A percentile compares a stretch with the other conserved stretches of the same genome.
Evolutionary conservation across 2,113 vertebrate genomes (phyloP).

Genomic region (Ailurus styani): DNA sequence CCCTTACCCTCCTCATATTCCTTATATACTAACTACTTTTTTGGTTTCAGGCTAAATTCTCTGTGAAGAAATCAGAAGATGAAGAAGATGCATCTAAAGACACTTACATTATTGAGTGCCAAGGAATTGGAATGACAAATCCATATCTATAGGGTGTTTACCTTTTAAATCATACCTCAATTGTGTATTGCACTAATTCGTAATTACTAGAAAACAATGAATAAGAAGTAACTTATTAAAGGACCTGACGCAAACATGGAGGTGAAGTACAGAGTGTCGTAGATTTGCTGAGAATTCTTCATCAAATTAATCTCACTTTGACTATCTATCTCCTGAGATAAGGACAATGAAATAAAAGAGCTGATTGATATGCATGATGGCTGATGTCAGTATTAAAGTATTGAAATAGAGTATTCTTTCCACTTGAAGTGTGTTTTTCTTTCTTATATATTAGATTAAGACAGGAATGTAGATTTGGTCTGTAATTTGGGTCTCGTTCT

Average conservation of each 20-base stretch:
- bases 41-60: constrained; percentile 92
- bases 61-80: constrained; percentile 89
- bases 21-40: background rate
- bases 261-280: background rate
- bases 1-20: background rate
- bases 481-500: background rate
- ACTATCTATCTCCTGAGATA: background rate
- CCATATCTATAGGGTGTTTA: constrained; percentile 76
- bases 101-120: constrained; percentile 92
- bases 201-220: background rate
- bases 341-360: background rate
- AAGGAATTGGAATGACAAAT: constrained; percentile 89
- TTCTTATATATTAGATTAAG: background rate
- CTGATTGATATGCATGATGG: constrained; percentile 23
- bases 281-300: background rate
- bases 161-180: constrained; percentile 45
- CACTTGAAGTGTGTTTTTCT: background rate
- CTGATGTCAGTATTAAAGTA: constrained; percentile 7
- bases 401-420: constrained; percentile 59
- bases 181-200: constrained; percentile 51
- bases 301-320: background rate
- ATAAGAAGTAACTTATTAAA: constrained; percentile 15
- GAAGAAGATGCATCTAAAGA: constrained; percentile 83
- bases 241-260: constrained; percentile 18
- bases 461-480: background rate